phyloP scores from a whole-genome alignment of 2,113 vertebrate genomes.

The Rattus rattus region DNA sequence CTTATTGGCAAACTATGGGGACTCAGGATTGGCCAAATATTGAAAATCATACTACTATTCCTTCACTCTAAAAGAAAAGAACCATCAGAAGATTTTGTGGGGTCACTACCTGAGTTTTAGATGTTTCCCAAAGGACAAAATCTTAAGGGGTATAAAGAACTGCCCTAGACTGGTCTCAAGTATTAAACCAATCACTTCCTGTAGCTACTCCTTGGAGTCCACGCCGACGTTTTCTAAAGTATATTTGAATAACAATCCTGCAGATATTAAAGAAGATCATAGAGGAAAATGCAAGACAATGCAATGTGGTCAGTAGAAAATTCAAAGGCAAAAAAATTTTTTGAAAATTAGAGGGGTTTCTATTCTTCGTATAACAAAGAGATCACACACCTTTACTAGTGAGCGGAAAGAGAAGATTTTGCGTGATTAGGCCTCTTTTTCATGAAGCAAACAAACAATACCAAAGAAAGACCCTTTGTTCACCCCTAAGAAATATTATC shows the following conservation, averaged over 20 bases:
- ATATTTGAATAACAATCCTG: not conserved
- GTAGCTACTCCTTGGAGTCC: not conserved
- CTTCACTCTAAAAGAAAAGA: not conserved
- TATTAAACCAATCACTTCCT: not conserved
- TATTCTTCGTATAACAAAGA: not conserved
- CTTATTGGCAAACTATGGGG: not conserved
- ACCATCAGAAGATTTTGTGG: not conserved
- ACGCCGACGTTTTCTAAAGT: not conserved
- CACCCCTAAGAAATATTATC: constrained; percentile 15
- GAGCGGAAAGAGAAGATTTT: constrained; percentile 36
- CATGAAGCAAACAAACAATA: not conserved
- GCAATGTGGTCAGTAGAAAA: not conserved
- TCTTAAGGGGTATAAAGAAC: not conserved
- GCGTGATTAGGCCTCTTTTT: not conserved
- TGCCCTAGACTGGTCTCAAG: not conserved
- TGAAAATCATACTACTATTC: not conserved
- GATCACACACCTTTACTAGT: not conserved
- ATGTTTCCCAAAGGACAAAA: constrained; percentile 45
- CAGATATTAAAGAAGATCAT: not conserved
- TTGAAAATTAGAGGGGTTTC: not conserved
- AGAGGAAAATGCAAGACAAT: not conserved
- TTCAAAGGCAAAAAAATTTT: not conserved
- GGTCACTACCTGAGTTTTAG: not conserved
- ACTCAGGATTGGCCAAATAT: not conserved
- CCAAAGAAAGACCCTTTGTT: not conserved